phyloP scores from a whole-genome alignment of 2,113 vertebrate genomes.

The Malurus elegans region DNA sequence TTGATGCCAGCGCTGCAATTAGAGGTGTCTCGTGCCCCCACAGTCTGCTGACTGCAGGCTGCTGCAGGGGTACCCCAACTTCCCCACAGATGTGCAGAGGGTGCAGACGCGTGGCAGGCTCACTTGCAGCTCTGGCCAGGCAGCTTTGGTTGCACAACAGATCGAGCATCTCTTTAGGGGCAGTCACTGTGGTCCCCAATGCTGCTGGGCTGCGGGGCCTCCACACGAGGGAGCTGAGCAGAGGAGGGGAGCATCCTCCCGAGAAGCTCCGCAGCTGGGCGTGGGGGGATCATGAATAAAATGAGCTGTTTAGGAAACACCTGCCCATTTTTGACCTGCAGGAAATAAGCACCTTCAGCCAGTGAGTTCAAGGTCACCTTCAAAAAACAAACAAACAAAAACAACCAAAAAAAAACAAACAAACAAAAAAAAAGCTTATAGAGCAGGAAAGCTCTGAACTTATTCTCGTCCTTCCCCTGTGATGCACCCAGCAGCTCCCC shows the following conservation, averaged over 20 bases:
- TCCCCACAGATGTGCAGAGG: not conserved
- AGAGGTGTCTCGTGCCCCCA: fast-evolving
- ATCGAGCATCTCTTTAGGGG: not conserved
- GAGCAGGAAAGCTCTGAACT: not conserved
- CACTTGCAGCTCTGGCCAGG: not conserved
- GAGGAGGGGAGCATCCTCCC: not conserved
- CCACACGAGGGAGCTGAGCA: not conserved
- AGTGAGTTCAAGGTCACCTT: not conserved
- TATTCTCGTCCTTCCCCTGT: not conserved
- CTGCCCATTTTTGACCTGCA: not conserved
- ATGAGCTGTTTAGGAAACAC: not conserved
- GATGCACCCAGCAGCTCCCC: not conserved
- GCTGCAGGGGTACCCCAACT: not conserved
- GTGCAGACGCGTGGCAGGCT: not conserved
- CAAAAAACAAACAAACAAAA: not conserved
- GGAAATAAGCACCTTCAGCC: not conserved
- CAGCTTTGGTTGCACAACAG: not conserved
- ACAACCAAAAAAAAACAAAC: no score
- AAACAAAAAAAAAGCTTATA: not conserved
- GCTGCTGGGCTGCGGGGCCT: not conserved
- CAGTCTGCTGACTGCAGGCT: not conserved
- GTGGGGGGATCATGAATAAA: not conserved
- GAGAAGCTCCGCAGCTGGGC: fast-evolving
- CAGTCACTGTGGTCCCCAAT: fast-evolving
- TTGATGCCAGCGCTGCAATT: not conserved